These are phyloP conservation scores for Calameuta idolon DNA, from an alignment of 2,888 invertebrate genomes.

Conservation along the genomic window DNA sequence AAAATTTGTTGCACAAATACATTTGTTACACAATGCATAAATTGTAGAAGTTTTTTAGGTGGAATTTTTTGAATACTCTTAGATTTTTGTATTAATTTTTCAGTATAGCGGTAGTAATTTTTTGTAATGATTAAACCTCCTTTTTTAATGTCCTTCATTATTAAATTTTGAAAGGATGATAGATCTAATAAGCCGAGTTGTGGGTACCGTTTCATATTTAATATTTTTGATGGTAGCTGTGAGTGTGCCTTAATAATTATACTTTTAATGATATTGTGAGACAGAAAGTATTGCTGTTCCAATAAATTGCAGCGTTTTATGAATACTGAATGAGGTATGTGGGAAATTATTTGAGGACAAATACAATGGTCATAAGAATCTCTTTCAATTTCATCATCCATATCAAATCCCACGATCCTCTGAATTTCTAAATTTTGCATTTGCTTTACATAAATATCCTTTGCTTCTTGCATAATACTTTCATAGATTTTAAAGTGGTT, in stretches of 20 bases:
- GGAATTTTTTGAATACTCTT: conserved; percentile 44
- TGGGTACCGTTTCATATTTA: conserved; percentile 55
- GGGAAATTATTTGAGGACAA: background rate
- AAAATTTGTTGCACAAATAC: conserved; percentile 75
- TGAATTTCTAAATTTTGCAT: conserved; percentile 33
- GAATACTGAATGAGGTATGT: conserved; percentile 24
- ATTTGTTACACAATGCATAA: conserved; percentile 65
- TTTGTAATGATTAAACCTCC: conserved; percentile 62
- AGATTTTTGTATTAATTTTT: conserved; percentile 48
- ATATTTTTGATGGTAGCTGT: conserved; percentile 64
- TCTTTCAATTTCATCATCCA: background rate
- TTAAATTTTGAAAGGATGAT: conserved; percentile 48
- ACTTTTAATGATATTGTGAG: conserved; percentile 44
- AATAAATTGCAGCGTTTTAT: conserved; percentile 34
- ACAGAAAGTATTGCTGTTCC: conserved; percentile 49
- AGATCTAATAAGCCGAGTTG: conserved; percentile 40
- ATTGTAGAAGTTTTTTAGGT: conserved; percentile 53
- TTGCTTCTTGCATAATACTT: conserved; percentile 46
- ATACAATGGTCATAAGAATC: background rate
- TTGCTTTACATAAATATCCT: conserved; percentile 45
- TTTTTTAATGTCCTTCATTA: conserved; percentile 60
- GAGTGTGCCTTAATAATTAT: conserved; percentile 52
- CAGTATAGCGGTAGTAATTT: conserved; percentile 66
- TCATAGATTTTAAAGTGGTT: conserved; percentile 42
- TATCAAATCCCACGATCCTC: conserved; percentile 16